Base-by-base conservation (phyloP, 2,113 vertebrate species). In the Erinaceus europaeus region DNA sequence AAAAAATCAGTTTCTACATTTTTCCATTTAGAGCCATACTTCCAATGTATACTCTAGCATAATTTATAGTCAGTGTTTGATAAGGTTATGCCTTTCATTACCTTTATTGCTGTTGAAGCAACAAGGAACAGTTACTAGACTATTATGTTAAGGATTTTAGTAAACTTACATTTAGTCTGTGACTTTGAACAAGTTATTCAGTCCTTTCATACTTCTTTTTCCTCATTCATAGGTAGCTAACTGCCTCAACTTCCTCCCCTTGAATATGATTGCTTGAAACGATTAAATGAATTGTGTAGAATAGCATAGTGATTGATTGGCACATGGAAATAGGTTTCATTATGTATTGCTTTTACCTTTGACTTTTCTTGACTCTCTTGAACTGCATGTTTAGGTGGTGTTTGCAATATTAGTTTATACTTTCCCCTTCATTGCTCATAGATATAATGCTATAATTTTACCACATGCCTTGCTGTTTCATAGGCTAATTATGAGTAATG, bases 21-120 rank as follows among this genome's bases (percentile, higher is more conserved):
- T 50, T 20, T 78, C 34, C 40, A 64, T 9, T 13, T 73, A 62
- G 12, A 73, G 40, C 9, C 9, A 48, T 40, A 61, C 4, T 73
- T 23, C 14, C 29, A 90, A 44, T 29, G 3, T 64, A 46, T 88
- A 68, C 62, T 82, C 23, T 82, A 67, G 20, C 9, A 2, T 67
- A 55, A 23, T 74, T 75, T 59, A 52, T 69, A 29, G 3, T 71
- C 17, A 46, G 25, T 55, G 6, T 68, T 53, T 84, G 13, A 90
- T 14, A 64, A 94, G 53, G 27, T 59, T 68, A 34, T 46, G 6
- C 18, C 59, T 89, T 74, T 75, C n/a, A 67, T 87, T 87, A 84
- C 55, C 89, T 73, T 71, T 48, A 69, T 62, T 74, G 14, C 52
- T 91, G 1, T 53, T 89, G 53, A 91, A 50, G n/a, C 25, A 71